Conservation (phyloP, 2,888 invertebrate species). For the Dolichopus griseipennis region DNA sequence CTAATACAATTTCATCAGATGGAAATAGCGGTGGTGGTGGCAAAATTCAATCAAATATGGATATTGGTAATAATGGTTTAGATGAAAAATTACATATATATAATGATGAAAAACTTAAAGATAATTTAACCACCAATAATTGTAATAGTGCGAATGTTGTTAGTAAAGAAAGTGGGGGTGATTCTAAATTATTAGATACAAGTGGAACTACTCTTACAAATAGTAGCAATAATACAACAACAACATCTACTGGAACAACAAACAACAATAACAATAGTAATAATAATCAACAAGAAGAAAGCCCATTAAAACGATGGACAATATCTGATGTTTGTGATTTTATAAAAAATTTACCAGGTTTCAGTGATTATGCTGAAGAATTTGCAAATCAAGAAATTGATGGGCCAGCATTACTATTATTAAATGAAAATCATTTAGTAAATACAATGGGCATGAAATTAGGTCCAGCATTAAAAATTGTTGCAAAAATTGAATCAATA, state of each 20-base stretch:
- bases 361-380: conserved; percentile 87
- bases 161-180: neutral
- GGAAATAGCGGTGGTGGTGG: too few relatives aligned
- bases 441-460: conserved; percentile 91
- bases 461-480: conserved; percentile 91
- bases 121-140: neutral
- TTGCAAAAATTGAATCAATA: conserved; percentile 81
- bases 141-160: neutral
- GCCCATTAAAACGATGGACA: conserved; percentile 46
- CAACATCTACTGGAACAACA: neutral
- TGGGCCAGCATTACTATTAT: conserved; percentile 83
- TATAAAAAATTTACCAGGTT: conserved; percentile 80
- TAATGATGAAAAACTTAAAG: neutral
- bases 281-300: conserved; percentile 24
- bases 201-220: neutral
- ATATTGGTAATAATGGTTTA: neutral
- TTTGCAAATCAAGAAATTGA: conserved; percentile 94
- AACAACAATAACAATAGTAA: conserved; percentile 2
- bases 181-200: neutral
- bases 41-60: neutral
- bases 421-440: conserved; percentile 90
- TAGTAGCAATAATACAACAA: neutral
- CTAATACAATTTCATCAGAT: neutral
- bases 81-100: neutral
- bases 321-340: conserved; percentile 84